Percentiles rank a stretch among this genome's conserved stretches.
Evolutionary conservation across 2,888 invertebrate genomes (phyloP).

Genomic region (Volucella inanis): DNA sequence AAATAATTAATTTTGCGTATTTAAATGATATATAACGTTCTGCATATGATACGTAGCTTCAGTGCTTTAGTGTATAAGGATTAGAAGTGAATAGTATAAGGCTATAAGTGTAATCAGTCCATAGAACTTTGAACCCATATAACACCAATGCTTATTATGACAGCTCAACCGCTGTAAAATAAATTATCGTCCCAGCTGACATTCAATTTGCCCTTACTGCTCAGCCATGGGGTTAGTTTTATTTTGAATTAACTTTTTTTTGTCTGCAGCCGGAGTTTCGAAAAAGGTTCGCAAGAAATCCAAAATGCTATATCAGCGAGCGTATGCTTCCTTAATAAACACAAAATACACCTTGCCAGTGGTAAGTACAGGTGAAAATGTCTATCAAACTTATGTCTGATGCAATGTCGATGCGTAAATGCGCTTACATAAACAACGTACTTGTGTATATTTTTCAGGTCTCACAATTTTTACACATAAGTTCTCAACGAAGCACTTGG

Average conservation of each 20-base stretch:
- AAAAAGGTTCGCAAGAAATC: conserved; percentile 7
- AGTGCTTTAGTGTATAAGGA: too few species aligned
- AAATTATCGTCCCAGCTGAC: conserved; percentile 31
- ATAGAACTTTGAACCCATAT: not conserved
- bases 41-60: too few species aligned
- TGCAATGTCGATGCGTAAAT: conserved; percentile 36
- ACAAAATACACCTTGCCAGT: conserved; percentile 69
- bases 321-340: conserved; percentile 73
- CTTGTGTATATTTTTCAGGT: conserved; percentile 67
- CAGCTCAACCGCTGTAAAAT: conserved; percentile 27
- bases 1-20: too few species aligned
- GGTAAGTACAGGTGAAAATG: conserved; percentile 73
- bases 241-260: conserved; percentile 44
- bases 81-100: too few species aligned
- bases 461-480: conserved; percentile 72
- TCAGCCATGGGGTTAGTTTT: conserved; percentile 55
- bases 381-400: not conserved
- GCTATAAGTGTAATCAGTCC: too few species aligned
- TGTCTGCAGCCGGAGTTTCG: not conserved
- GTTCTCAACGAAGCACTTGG: conserved; percentile 34
- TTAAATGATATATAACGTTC: too few species aligned
- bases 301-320: conserved; percentile 78
- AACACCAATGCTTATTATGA: not conserved
- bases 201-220: conserved; percentile 27
- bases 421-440: conserved; percentile 80